Evolutionary conservation across 2,888 invertebrate species (phyloP).

Genomic region (Synergus umbraculus): DNA sequence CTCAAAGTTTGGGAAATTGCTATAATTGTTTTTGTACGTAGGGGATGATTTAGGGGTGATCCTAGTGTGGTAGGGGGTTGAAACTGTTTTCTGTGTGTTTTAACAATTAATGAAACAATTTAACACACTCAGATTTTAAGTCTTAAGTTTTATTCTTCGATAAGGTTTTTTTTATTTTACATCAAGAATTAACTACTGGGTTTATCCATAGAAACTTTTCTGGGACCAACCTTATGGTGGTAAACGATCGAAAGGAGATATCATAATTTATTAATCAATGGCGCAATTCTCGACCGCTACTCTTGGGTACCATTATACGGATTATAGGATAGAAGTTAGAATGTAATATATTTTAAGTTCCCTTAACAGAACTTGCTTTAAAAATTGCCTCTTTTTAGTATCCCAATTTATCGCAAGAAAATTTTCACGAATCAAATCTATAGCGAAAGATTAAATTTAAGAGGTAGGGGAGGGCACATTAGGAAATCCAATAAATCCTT

Average conservation of each 20-base stretch:
- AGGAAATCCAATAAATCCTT: no score
- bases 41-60: no score
- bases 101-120: no score
- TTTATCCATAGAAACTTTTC: conserved; percentile 48
- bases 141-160: no score
- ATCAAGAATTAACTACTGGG: conserved; percentile 32
- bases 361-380: conserved; percentile 22
- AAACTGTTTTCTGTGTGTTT: no score
- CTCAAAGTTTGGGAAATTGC: no score
- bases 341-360: conserved; percentile 24
- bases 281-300: conserved; percentile 47
- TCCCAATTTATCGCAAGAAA: neutral
- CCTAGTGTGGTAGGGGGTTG: no score
- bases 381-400: no score
- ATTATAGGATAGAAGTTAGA: conserved; percentile 47
- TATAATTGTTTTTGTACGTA: no score
- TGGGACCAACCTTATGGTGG: conserved; percentile 43
- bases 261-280: conserved; percentile 53
- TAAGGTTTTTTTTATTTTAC: conserved; percentile 34
- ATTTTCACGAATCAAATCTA: conserved; percentile 14
- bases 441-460: neutral
- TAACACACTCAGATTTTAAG: no score
- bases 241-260: conserved; percentile 50
- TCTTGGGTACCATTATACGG: conserved; percentile 46
- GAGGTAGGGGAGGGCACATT: neutral